Base-by-base conservation (phyloP, 2,113 vertebrate species). In the Festucalex cinctus region DNA sequence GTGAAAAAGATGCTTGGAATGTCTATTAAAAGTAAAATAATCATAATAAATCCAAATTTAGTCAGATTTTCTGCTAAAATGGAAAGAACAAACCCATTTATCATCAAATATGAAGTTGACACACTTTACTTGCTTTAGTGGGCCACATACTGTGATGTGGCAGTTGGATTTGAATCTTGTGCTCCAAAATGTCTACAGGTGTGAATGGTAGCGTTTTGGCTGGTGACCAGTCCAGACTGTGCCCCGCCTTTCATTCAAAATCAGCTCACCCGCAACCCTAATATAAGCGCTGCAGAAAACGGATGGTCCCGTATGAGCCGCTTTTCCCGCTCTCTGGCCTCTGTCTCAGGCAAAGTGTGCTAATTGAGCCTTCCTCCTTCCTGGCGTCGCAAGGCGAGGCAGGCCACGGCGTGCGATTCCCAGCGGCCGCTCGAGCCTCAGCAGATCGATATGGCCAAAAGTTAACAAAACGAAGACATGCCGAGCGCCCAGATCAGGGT, bases 381-480 rank as follows among this genome's bases (percentile, higher is more conserved):
- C n/a, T 71, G 87, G 85, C 84, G 86, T 88, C 75, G 82, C 13
- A 81, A 88, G 83, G 78, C 76, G 71, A 82, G 54, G 48, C 71
- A 75, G 79, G 78, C 80, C 85, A 36, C 70, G 80, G 88, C 89
- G 85, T 83, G 85, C 86, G 88, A 86, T 57, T 32, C 84, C 86
- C 82, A 88, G 88, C 86, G 85, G 86, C 86, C 26, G 85, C 89
- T 90, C 81, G 71, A 89, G 88, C 86, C 83, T 81, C 86, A 57
- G 75, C 71, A 75, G 83, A 89, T 92, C 90, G 77, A 92, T 92
- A 87, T 81, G 60, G 67, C 59, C 41, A 83, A 82, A 88, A 88
- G 85, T 90, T 92, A 90, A 92, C 91, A 90, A 89, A 91, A 91
- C 84, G 84, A 83, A 89, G 88, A 89, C 87, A 88, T 89, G 89